phyloP scores from a whole-genome alignment of 2,797 vertebrate genomes.

The Buceros bicornis region DNA sequence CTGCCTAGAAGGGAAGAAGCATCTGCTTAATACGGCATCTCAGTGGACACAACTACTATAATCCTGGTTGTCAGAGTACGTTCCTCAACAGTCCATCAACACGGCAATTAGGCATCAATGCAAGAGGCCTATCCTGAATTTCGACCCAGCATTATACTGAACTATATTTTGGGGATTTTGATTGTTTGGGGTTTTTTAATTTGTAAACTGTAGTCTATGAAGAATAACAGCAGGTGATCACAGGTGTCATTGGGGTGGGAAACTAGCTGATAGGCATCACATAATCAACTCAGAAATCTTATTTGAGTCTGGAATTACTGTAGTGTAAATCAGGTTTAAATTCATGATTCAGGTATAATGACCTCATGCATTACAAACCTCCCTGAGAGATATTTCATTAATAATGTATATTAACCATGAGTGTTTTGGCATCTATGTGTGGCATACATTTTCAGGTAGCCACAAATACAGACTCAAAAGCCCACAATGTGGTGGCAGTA shows the following conservation, averaged over 20 bases:
- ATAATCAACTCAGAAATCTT: constrained; percentile 11
- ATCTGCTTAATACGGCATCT: neutral
- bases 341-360: constrained; percentile 1
- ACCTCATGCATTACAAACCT: neutral
- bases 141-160: neutral
- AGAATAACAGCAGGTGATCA: neutral
- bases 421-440: neutral
- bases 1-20: neutral
- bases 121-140: neutral
- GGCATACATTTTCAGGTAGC: neutral
- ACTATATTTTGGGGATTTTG: fast-evolving
- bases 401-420: neutral
- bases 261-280: neutral
- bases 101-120: neutral
- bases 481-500: neutral
- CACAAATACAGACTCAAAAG: neutral
- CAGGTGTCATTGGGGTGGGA: neutral
- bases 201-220: neutral
- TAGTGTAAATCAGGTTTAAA: constrained; percentile 30
- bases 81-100: neutral
- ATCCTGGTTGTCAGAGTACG: neutral
- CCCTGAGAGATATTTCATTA: constrained; percentile 1
- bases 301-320: constrained; percentile 17
- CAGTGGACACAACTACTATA: neutral
- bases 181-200: neutral